A percentile compares a stretch with the other conserved stretches of the same genome.
Conservation (phyloP, 2,888 invertebrate genomes). For the Eulithis prunata region DNA sequence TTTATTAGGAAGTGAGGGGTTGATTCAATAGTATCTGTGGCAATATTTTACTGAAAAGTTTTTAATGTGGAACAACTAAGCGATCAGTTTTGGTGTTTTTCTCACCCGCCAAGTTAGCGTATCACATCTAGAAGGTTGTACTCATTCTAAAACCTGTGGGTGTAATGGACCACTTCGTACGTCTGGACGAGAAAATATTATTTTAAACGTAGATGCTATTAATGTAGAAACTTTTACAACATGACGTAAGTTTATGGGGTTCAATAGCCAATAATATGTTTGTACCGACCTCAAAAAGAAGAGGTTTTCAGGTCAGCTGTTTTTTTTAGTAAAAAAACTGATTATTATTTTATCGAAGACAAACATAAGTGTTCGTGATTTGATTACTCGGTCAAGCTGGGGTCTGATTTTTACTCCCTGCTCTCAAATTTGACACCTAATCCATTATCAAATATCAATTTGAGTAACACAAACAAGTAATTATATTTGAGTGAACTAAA, state of each 20-base stretch:
- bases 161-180: conserved; percentile 14
- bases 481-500: conserved; percentile 51
- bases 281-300: no score
- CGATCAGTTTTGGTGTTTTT: no score
- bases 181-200: conserved; percentile 17
- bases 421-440: conserved; percentile 37
- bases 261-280: no score
- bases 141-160: conserved; percentile 7
- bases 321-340: no score
- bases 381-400: conserved; percentile 5
- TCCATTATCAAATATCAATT: conserved; percentile 53
- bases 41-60: no score
- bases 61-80: no score
- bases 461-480: conserved; percentile 63
- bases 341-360: no score
- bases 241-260: neutral
- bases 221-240: conserved; percentile 3
- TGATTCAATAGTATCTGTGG: no score
- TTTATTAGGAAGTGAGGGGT: no score
- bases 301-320: no score
- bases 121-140: neutral
- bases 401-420: conserved; percentile 24
- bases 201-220: conserved; percentile 10
- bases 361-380: neutral
- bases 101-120: no score